These are phyloP conservation scores for Torymus aiolomorphi DNA, from an alignment of 2,888 invertebrate species.

Conservation along the genomic window DNA sequence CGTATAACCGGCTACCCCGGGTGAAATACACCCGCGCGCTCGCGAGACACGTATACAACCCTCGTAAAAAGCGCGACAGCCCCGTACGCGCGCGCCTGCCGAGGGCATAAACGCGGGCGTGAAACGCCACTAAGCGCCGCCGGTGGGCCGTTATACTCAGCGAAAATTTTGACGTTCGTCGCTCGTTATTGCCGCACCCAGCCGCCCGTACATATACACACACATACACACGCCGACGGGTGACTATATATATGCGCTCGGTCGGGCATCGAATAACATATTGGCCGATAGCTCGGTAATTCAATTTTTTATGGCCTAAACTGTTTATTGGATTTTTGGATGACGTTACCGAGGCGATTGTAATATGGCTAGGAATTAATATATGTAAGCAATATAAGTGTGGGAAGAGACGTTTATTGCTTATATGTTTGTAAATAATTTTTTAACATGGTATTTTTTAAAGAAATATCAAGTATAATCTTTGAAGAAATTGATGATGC, in stretches of 20 bases:
- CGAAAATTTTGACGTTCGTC: constrained; percentile 46
- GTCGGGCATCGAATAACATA: not conserved
- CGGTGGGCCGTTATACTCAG: constrained; percentile 17
- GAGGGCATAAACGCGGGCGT: constrained; percentile 59
- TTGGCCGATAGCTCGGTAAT: not conserved
- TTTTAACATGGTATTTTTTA: no score
- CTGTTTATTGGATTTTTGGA: constrained; percentile 3
- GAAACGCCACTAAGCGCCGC: constrained; percentile 47
- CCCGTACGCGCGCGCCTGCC: constrained; percentile 50
- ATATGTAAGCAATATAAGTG: no score
- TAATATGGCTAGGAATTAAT: no score
- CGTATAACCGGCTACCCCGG: not conserved
- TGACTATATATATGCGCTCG: no score
- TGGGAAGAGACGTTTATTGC: no score
- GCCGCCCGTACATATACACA: no score
- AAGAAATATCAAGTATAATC: no score
- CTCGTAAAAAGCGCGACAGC: constrained; percentile 61
- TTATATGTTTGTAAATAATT: no score
- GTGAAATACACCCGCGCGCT: constrained; percentile 24
- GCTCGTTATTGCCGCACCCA: constrained; percentile 23
- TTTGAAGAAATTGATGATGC: no score
- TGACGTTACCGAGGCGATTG: no score
- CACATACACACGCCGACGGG: no score
- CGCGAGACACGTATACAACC: constrained; percentile 59
- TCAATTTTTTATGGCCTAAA: not conserved